A percentile compares a stretch with the other conserved stretches of the same genome.
These are phyloP conservation scores for Geothlypis trichas DNA, from an alignment of 2,113 vertebrate species.

Conservation along the genomic window DNA sequence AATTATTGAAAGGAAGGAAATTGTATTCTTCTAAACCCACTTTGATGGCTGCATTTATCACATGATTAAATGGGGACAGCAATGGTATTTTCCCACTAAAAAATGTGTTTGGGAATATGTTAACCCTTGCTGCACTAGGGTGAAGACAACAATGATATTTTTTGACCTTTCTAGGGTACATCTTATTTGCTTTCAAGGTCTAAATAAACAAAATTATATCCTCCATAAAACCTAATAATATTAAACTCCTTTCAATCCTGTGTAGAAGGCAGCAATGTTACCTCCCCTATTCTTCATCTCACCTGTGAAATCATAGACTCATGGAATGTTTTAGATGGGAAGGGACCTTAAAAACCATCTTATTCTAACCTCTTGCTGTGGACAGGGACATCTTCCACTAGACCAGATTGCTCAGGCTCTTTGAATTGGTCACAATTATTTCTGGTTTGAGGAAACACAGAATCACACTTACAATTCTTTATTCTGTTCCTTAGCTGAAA, in stretches of 20 bases:
- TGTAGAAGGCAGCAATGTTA: neutral
- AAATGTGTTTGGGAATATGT: neutral
- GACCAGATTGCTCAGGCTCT: neutral
- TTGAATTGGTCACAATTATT: neutral
- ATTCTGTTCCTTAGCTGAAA: neutral
- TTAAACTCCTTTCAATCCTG: neutral
- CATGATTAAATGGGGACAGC: conserved; percentile 14
- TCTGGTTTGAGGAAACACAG: neutral
- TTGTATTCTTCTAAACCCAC: conserved; percentile 48
- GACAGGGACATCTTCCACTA: neutral
- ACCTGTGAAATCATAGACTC: accelerated
- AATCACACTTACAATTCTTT: neutral
- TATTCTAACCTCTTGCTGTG: neutral
- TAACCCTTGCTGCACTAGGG: neutral
- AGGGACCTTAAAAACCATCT: neutral
- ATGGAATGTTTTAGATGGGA: neutral
- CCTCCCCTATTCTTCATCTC: neutral
- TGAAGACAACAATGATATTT: neutral
- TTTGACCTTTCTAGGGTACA: neutral
- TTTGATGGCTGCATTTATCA: conserved; percentile 51
- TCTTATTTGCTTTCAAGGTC: neutral
- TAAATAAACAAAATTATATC: neutral
- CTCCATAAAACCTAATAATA: neutral
- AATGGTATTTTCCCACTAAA: neutral
- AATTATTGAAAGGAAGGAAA: conserved; percentile 60